phyloP scores from a whole-genome alignment of 2,797 vertebrate species.

The Salarias fasciatus region DNA sequence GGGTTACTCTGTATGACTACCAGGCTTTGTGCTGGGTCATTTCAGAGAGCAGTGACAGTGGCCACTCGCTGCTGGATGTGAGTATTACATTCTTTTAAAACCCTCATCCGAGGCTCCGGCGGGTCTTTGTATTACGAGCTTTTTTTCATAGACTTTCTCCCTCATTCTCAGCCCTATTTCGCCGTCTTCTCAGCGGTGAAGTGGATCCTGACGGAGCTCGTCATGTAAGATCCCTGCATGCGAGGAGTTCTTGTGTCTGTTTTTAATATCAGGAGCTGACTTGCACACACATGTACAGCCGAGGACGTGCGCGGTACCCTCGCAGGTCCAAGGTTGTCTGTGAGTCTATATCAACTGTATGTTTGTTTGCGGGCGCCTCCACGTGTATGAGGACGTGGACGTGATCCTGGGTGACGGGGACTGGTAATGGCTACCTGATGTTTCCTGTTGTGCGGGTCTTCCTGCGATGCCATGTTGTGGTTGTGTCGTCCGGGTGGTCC shows the following conservation, averaged over 20 bases:
- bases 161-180: slow-evolving; percentile 89
- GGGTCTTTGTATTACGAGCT: neutral
- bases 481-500: slow-evolving; percentile 84
- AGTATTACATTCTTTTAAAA: slow-evolving; percentile 70
- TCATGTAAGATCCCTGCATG: slow-evolving; percentile 89
- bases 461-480: slow-evolving; percentile 72
- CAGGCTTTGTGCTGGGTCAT: slow-evolving; percentile 95
- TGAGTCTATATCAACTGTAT: slow-evolving; percentile 33
- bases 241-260: slow-evolving; percentile 26
- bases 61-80: slow-evolving; percentile 91
- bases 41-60: slow-evolving; percentile 93
- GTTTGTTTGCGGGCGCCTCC: slow-evolving; percentile 60
- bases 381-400: slow-evolving; percentile 51
- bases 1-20: slow-evolving; percentile 84
- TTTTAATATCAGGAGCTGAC: neutral
- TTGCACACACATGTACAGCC: slow-evolving; percentile 10
- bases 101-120: neutral
- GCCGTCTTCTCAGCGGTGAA: slow-evolving; percentile 91
- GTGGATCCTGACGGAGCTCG: slow-evolving; percentile 95
- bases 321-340: slow-evolving; percentile 37
- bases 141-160: neutral
- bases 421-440: slow-evolving; percentile 65
- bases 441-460: slow-evolving; percentile 63
- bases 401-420: slow-evolving; percentile 37
- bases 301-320: slow-evolving; percentile 19